phyloP scores from a whole-genome alignment of 2,797 vertebrate species.

The Miichthys miiuy region DNA sequence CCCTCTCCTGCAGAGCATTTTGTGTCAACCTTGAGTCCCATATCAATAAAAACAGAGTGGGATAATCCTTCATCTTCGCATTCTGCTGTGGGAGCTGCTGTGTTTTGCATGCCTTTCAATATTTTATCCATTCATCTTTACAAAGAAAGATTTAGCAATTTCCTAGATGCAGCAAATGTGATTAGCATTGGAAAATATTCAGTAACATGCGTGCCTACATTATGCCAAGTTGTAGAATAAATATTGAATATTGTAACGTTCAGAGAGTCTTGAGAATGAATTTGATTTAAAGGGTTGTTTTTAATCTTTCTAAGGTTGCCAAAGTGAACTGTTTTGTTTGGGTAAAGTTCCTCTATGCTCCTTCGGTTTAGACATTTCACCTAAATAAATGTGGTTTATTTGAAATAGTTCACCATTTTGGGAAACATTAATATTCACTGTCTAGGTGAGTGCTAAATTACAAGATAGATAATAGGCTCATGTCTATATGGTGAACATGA shows the following conservation, averaged over 20 bases:
- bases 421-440: background rate
- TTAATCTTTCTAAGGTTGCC: background rate
- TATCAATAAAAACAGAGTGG: conserved; percentile 58
- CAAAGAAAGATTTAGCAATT: conserved; percentile 1
- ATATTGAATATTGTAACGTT: conserved; percentile 19
- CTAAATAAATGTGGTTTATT: background rate
- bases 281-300: background rate
- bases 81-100: conserved; percentile 15
- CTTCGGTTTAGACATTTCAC: conserved; percentile 2
- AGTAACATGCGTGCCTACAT: background rate
- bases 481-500: background rate
- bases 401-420: background rate
- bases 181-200: conserved; percentile 12
- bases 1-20: conserved; percentile 23
- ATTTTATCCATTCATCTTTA: conserved; percentile 19
- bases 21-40: conserved; percentile 42
- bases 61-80: conserved; percentile 48
- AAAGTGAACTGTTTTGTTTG: background rate
- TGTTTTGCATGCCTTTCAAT: conserved; percentile 26
- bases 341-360: background rate
- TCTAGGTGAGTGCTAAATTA: background rate
- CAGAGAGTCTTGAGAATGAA: background rate
- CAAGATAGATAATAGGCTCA: background rate
- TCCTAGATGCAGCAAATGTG: conserved; percentile 17
- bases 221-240: background rate